Base-by-base conservation (phyloP, 2,888 invertebrate species). In the Pollenia amentaria region DNA sequence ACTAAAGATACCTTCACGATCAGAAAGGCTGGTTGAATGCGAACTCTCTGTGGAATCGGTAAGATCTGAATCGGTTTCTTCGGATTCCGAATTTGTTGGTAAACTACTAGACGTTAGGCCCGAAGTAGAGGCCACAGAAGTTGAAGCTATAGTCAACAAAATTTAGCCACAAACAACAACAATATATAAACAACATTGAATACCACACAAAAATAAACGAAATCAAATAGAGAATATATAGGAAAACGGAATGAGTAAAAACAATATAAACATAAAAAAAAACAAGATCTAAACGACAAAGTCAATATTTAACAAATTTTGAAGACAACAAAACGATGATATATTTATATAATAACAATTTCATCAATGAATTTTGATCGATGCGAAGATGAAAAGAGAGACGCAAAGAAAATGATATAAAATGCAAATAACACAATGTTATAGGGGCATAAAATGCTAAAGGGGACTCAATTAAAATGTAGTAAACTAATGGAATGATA, bases 1-100 rank as follows among this genome's bases (percentile, higher is more conserved):
- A 80, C 62, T 44, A 78, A 46, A 69, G 84, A 88, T 91, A 91
- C 91, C 92, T 91, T 91, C 83, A 89, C 89, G 85, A 86, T 93
- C 92, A 80, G 92, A 92, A 87, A 92, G 90, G 91, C 91, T 92
- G 88, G 92, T 93, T 85, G 93, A 92, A 90, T 93, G 92, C 70
- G 93, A 93, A 90, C 93, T 93, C 89, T 93, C 93, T 88, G 93
- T 93, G 53, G 93, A 93, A 90, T 93, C 93, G 89, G 92, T 93
- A 86, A 92, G 93, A 94, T 94, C 92, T 93, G 95, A 94, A 90
- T 95, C 94, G 88, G 94, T 94, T 91, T 94, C 94, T 88, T 94
- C 94, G 89, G 93, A 93, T 93, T 93, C 92, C 92, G 87, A 77
- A 78, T 87, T 85, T 29, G 88, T 80, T 21, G 88, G 76, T 67